These are phyloP conservation scores for Mesaphorura yosii DNA, from an alignment of 1,140 invertebrate genomes.

Conservation along the genomic window DNA sequence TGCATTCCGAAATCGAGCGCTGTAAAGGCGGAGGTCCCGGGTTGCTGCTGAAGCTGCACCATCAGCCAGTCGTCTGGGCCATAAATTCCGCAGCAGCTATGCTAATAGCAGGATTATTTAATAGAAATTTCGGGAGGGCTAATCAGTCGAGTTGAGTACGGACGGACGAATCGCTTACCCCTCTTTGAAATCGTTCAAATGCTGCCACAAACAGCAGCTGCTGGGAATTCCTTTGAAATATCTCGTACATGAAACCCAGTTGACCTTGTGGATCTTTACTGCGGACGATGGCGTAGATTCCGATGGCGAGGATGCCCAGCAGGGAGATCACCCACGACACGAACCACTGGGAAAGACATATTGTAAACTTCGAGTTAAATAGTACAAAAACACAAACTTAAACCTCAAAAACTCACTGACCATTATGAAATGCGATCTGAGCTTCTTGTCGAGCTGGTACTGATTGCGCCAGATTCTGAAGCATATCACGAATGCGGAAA, in stretches of 20 bases:
- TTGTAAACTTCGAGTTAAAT: background rate
- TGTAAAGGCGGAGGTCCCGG: background rate
- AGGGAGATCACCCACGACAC: background rate
- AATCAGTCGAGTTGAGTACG: too few species aligned
- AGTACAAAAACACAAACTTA: background rate
- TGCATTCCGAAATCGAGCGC: background rate
- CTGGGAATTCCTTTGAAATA: slow-evolving; percentile 2
- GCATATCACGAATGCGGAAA: slow-evolving; percentile 16
- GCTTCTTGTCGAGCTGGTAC: slow-evolving; percentile 22
- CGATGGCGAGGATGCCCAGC: background rate
- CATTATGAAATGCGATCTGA: background rate
- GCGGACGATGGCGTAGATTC: slow-evolving; percentile 2
- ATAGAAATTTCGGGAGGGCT: too few species aligned
- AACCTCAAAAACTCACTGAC: background rate
- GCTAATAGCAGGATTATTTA: slow-evolving; percentile 10
- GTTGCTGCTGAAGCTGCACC: slow-evolving; percentile 6
- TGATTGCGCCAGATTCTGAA: slow-evolving; percentile 28
- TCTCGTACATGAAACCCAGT: slow-evolving; percentile 11
- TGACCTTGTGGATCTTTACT: slow-evolving; percentile 8
- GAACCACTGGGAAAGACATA: background rate
- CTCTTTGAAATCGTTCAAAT: slow-evolving; percentile 4
- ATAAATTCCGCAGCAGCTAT: slow-evolving; percentile 26
- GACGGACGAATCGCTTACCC: background rate
- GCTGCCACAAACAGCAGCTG: background rate
- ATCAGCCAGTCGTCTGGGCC: slow-evolving; percentile 30